These are phyloP conservation scores for Glomeris marginata DNA, from an alignment of 2,888 invertebrate genomes.

Conservation along the genomic window DNA sequence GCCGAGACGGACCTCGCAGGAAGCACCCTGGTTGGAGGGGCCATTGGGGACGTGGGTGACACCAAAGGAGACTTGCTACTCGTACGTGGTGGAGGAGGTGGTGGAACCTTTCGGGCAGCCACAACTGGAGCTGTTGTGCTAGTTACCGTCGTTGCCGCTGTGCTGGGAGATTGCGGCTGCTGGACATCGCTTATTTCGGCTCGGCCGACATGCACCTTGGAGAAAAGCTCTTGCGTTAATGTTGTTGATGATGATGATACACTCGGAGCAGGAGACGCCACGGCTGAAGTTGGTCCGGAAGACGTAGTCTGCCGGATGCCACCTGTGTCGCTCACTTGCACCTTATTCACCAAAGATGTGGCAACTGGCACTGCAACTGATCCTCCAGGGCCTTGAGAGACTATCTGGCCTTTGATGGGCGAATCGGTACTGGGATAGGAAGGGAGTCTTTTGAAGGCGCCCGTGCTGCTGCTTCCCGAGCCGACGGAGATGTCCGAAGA, in stretches of 20 bases:
- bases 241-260: slow-evolving; percentile 16
- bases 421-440: slow-evolving; percentile 69
- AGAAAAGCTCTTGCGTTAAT: slow-evolving; percentile 15
- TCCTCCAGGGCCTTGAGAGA: slow-evolving; percentile 19
- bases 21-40: slow-evolving; percentile 18
- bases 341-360: slow-evolving; percentile 34
- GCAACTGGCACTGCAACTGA: slow-evolving; percentile 25
- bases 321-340: slow-evolving; percentile 35
- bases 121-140: slow-evolving; percentile 50
- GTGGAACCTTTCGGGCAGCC: slow-evolving; percentile 42
- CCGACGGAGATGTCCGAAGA: not conserved
- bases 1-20: no score
- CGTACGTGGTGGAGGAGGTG: slow-evolving; percentile 83
- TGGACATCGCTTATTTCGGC: slow-evolving; percentile 16
- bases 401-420: slow-evolving; percentile 20
- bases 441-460: slow-evolving; percentile 40
- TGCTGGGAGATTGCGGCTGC: slow-evolving; percentile 2
- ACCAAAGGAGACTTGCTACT: slow-evolving; percentile 75
- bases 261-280: slow-evolving; percentile 16
- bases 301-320: slow-evolving; percentile 25
- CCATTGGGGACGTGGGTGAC: slow-evolving; percentile 58
- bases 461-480: slow-evolving; percentile 1
- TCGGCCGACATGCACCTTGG: slow-evolving; percentile 16
- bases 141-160: slow-evolving; percentile 12
- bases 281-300: slow-evolving; percentile 16